Conservation (phyloP, 1,140 invertebrate genomes). For the Platyura marginata region DNA sequence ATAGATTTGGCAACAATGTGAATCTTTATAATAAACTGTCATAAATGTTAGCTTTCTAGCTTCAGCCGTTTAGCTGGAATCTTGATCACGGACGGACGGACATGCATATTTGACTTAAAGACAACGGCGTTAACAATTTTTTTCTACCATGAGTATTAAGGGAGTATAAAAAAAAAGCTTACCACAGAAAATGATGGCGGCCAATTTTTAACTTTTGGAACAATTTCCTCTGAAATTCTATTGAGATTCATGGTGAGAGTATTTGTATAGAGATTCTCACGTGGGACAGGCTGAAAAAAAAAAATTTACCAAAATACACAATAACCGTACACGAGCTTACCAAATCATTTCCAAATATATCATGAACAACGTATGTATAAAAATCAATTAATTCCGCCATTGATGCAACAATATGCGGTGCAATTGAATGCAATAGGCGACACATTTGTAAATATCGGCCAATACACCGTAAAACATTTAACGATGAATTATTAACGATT, state of each 20-base stretch:
- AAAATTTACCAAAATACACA: constrained; percentile 5
- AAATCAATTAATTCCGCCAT: constrained; percentile 93
- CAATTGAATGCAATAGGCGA: constrained; percentile 72
- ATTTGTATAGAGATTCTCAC: constrained; percentile 37
- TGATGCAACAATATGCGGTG: constrained; percentile 73
- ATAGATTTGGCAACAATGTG: too few relatives aligned
- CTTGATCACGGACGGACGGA: too few relatives aligned
- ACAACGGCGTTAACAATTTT: too few relatives aligned
- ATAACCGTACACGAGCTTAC: constrained; percentile 25
- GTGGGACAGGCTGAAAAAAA: constrained; percentile 22
- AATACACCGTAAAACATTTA: constrained; percentile 82
- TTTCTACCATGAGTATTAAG: too few relatives aligned
- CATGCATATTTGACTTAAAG: too few relatives aligned
- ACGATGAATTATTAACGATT: constrained; percentile 72
- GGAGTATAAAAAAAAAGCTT: too few relatives aligned
- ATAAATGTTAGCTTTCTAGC: too few relatives aligned
- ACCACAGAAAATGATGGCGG: constrained; percentile 21
- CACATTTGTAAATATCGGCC: constrained; percentile 91
- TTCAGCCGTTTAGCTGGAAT: too few relatives aligned
- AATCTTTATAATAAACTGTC: too few relatives aligned
- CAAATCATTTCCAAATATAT: constrained; percentile 68
- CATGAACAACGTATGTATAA: constrained; percentile 79
- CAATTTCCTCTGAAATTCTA: constrained; percentile 48
- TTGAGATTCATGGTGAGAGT: constrained; percentile 56
- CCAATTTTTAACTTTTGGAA: constrained; percentile 20